These are phyloP conservation scores for Raja brachyura DNA, from an alignment of 2,113 vertebrate genomes.

Conservation along the genomic window DNA sequence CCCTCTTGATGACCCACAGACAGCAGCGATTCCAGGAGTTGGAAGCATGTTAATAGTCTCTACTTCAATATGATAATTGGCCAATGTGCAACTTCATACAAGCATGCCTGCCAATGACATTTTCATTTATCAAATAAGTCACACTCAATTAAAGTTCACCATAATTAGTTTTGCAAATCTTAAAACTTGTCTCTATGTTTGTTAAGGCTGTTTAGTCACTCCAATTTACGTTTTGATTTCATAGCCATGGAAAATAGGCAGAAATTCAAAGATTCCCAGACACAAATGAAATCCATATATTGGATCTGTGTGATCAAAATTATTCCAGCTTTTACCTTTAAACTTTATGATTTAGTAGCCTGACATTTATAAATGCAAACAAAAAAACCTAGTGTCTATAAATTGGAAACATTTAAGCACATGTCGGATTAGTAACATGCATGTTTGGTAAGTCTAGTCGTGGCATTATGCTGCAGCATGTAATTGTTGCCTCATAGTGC, in stretches of 20 bases:
- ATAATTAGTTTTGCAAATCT: background rate
- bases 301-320: background rate
- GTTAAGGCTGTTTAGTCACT: background rate
- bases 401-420: no score
- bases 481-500: no score
- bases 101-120: background rate
- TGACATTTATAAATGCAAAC: background rate
- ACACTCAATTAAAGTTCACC: background rate
- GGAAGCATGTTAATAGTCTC: constrained; percentile 19
- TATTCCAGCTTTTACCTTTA: background rate
- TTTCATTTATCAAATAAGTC: background rate
- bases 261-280: background rate
- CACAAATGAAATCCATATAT: background rate
- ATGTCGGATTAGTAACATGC: no score
- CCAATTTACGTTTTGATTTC: background rate
- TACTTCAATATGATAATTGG: background rate
- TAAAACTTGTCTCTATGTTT: background rate
- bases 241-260: background rate
- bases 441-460: no score
- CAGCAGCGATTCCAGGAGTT: background rate
- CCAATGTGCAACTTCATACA: background rate
- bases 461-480: no score
- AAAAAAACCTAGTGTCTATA: no score
- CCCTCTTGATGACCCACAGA: background rate
- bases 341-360: background rate